Evolutionary conservation across 1,140 invertebrate genomes (phyloP).

Genomic region (Oncopodura yosiiana): DNA sequence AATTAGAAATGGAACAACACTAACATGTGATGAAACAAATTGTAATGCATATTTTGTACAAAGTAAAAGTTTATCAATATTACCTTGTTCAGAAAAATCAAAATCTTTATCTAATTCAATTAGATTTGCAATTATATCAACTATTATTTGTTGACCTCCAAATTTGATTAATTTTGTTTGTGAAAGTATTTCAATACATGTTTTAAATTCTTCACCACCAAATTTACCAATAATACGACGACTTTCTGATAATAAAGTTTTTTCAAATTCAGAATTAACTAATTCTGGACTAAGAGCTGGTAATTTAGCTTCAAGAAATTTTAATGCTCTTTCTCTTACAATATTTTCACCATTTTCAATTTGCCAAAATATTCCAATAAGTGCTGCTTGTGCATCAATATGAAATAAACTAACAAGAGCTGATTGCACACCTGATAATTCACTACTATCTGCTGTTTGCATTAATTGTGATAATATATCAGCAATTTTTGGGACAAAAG

Average conservation of each 20-base stretch:
- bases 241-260: constrained; percentile 68
- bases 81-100: constrained; percentile 64
- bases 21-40: constrained; percentile 73
- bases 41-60: constrained; percentile 70
- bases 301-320: constrained; percentile 74
- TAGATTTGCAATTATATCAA: constrained; percentile 72
- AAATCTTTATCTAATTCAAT: constrained; percentile 65
- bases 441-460: constrained; percentile 69
- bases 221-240: constrained; percentile 69
- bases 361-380: constrained; percentile 77
- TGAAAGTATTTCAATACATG: constrained; percentile 73
- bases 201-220: constrained; percentile 81
- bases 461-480: constrained; percentile 85
- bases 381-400: constrained; percentile 54
- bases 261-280: constrained; percentile 76
- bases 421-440: constrained; percentile 68
- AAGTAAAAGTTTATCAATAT: constrained; percentile 68
- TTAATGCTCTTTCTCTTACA: constrained; percentile 75
- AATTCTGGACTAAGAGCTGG: constrained; percentile 65
- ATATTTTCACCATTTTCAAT: constrained; percentile 63
- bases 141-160: constrained; percentile 71
- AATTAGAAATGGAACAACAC: constrained; percentile 72
- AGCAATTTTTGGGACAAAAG: constrained; percentile 74
- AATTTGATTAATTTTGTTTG: constrained; percentile 69
- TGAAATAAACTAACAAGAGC: constrained; percentile 54